A percentile compares a stretch with the other conserved stretches of the same genome.
Conservation (phyloP, 2,113 vertebrate species). For the Paracanthobrama guichenoti region DNA sequence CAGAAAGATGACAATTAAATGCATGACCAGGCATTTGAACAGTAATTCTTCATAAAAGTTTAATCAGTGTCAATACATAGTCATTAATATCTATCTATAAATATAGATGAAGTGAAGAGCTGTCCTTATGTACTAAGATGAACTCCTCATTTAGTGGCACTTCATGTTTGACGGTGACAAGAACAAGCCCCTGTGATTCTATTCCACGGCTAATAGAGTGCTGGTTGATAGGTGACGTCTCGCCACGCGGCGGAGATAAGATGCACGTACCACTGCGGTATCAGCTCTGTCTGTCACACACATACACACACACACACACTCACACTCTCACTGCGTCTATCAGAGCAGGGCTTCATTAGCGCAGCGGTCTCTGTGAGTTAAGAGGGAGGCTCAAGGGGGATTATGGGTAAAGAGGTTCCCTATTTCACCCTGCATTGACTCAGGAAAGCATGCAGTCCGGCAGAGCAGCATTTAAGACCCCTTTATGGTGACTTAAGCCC, state of each 20-base stretch:
- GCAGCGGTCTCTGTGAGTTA: constrained; percentile 22
- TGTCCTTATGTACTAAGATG: background rate
- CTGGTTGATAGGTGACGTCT: background rate
- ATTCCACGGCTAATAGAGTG: constrained; percentile 34
- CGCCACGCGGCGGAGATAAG: constrained; percentile 27
- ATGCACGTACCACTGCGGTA: constrained; percentile 28
- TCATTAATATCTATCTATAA: constrained; percentile 1
- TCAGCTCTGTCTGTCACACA: constrained; percentile 3
- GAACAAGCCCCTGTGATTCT: constrained; percentile 16
- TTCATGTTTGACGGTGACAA: constrained; percentile 36
- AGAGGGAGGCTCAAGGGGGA: constrained; percentile 7
- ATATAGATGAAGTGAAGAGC: background rate
- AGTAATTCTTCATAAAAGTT: background rate
- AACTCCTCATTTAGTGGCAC: constrained; percentile 37
- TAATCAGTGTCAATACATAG: background rate
- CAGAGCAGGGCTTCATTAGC: constrained; percentile 39
- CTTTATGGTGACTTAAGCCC: constrained; percentile 30
- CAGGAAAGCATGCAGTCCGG: constrained; percentile 26
- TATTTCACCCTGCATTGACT: background rate
- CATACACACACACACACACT: background rate
- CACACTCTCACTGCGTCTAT: background rate
- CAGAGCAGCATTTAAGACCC: constrained; percentile 30
- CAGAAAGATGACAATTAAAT: background rate
- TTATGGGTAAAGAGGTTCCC: constrained; percentile 35
- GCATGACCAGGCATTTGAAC: background rate